phyloP scores from a whole-genome alignment of 1,140 invertebrate genomes.

The Zaprionus nigranus region DNA sequence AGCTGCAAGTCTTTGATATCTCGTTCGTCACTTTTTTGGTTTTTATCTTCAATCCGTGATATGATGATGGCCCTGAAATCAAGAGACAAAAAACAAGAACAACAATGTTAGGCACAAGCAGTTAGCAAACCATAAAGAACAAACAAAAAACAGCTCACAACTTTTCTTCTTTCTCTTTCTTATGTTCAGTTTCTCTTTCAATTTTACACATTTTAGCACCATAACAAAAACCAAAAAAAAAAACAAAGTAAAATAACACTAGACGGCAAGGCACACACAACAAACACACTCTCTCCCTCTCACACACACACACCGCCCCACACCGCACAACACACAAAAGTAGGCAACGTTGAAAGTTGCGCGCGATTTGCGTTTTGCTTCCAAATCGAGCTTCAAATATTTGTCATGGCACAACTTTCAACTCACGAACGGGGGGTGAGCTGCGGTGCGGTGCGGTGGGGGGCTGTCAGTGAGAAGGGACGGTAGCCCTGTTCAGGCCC shows the following conservation, averaged over 20 bases:
- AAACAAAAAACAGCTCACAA: slow-evolving; percentile 22
- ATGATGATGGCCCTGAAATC: slow-evolving; percentile 9
- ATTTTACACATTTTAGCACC: slow-evolving; percentile 27
- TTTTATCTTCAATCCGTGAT: slow-evolving; percentile 4
- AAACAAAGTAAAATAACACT: slow-evolving; percentile 21
- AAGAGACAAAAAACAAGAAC: slow-evolving; percentile 28
- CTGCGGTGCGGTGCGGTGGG: slow-evolving; percentile 18
- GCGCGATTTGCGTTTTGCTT: slow-evolving; percentile 28
- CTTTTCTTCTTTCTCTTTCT: slow-evolving; percentile 5
- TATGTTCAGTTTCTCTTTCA: slow-evolving; percentile 5
- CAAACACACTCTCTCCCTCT: background rate
- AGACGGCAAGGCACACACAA: slow-evolving; percentile 25
- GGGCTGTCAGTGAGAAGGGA: too few species aligned
- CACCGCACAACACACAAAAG: slow-evolving; percentile 14
- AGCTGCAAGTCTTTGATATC: background rate
- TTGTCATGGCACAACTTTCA: slow-evolving; percentile 43
- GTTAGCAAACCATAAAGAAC: slow-evolving; percentile 43
- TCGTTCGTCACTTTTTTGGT: background rate
- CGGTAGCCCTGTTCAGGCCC: background rate
- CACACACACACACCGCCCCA: slow-evolving; percentile 1
- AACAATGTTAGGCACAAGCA: slow-evolving; percentile 41
- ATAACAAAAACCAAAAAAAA: slow-evolving; percentile 32
- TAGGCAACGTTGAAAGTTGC: slow-evolving; percentile 37
- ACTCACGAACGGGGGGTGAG: background rate
- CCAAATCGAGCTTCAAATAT: slow-evolving; percentile 35